These are phyloP conservation scores for Pteropus alecto DNA, from an alignment of 2,113 vertebrate species.

Conservation along the genomic window DNA sequence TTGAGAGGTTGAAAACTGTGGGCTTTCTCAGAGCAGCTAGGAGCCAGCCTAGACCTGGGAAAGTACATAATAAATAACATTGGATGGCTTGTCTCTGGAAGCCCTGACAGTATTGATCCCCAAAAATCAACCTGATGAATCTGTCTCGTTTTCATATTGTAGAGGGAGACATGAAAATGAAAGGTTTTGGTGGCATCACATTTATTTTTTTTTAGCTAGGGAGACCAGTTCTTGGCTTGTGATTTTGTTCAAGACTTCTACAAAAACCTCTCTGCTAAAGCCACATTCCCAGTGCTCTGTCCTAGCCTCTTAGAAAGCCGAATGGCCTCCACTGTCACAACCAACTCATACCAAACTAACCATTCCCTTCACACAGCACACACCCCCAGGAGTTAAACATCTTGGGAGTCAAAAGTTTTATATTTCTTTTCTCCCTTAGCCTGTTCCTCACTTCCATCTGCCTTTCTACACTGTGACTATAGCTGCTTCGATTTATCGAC, in stretches of 20 bases:
- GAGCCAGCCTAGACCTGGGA: background rate
- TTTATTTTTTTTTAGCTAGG: background rate
- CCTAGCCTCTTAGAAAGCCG: background rate
- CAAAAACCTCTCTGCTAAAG: background rate
- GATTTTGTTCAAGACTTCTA: background rate
- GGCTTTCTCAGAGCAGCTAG: background rate
- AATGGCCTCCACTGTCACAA: background rate
- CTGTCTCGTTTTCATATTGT: constrained; percentile 46
- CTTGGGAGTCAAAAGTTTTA: background rate
- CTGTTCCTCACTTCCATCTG: background rate
- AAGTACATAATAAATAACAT: constrained; percentile 29
- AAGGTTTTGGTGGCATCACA: background rate
- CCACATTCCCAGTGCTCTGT: background rate
- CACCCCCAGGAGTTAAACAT: background rate
- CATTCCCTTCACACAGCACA: fast-evolving
- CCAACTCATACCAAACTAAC: background rate
- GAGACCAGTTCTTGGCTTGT: background rate
- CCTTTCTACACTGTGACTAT: background rate
- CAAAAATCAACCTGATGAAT: constrained; percentile 55
- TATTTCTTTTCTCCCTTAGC: background rate
- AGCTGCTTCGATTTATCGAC: background rate
- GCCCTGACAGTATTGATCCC: background rate
- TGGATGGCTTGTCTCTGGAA: background rate
- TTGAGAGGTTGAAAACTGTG: background rate
- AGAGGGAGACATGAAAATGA: constrained; percentile 24